Evolutionary conservation across 2,797 vertebrate species (phyloP).

Genomic region (Ptychadena robeensis): DNA sequence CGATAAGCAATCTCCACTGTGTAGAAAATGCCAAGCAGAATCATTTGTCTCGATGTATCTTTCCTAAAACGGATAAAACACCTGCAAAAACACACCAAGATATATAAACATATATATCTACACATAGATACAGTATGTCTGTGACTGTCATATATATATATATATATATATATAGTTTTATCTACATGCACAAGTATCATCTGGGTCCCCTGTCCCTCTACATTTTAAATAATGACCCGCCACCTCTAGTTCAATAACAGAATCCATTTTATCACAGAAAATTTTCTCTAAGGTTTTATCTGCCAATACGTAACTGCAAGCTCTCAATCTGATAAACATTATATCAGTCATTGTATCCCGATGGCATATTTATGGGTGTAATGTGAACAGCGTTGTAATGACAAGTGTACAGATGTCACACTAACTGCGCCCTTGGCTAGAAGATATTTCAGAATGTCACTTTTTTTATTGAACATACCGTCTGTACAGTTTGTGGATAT

Average conservation of each 20-base stretch:
- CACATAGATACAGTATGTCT: too few species aligned
- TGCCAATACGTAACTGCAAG: conserved; percentile 68
- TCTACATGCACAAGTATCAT: conserved; percentile 10
- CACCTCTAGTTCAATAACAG: conserved; percentile 83
- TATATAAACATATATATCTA: conserved; percentile 19
- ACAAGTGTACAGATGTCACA: conserved; percentile 84
- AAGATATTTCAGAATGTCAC: conserved; percentile 75
- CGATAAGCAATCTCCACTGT: conserved; percentile 99
- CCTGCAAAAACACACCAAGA: conserved; percentile 76
- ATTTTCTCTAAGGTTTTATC: conserved; percentile 65
- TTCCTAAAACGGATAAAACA: conserved; percentile 87
- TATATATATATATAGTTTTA: too few species aligned
- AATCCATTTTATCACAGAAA: conserved; percentile 86
- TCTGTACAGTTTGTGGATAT: conserved; percentile 63
- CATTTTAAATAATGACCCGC: conserved; percentile 95
- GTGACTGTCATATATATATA: too few species aligned
- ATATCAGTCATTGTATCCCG: conserved; percentile 75
- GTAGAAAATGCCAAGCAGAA: conserved; percentile 98
- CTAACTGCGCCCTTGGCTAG: conserved; percentile 79
- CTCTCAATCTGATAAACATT: conserved; percentile 77
- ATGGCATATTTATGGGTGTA: conserved; percentile 77
- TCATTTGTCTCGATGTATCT: conserved; percentile 97
- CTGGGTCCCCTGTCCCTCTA: conserved; percentile 69
- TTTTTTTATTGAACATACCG: conserved; percentile 67
- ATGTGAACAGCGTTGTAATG: conserved; percentile 74